Evolutionary conservation across 2,113 vertebrate genomes (phyloP), one percentile per base, ranked within the genome.

Genomic region (Rhipidura dahli): DNA sequence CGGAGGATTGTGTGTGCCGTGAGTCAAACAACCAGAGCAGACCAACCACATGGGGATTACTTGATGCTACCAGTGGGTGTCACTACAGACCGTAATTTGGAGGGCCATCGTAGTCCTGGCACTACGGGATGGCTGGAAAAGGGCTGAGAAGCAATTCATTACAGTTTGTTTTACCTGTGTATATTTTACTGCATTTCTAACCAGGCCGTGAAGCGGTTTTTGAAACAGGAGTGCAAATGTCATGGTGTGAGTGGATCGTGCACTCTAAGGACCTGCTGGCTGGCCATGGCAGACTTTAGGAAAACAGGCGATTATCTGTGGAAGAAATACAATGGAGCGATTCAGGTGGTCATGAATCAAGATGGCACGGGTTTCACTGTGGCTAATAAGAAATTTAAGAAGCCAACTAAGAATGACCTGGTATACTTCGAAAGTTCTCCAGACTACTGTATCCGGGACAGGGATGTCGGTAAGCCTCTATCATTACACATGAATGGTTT

Each of bases 231-330:
- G 93, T 99, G 99, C 95, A 99, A 99, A 91, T 99, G 99, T 92
- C 99, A 99, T 3, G 99, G 99, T 1, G 98, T 99, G 94, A 99
- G 99, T n/a, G 99, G 99, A 24, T 99, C 99, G 0, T 99, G 99
- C 86, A 99, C 98, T 16, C 95, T 99, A 49, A 98, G 99, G 92
- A 99, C 99, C 49, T 99, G 99, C 96, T 99, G 99, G 99, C 98
- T 98, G 93, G 98, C 99, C 96, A 98, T 99, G 98, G 98, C 98
- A 22, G 99, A 99, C 97, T 99, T 99, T 94, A 97, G 99, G 37
- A 99, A 98, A 96, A 99, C 99, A 5, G 99, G 99, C 37, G 98
- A 99, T 94, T 99, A 99, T 95, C 98, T 99, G 47, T 98, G 98
- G 96, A 98, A 97, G 97, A 99, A 98, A 96, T 99, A 99, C 97